A percentile compares a stretch with the other conserved stretches of the same genome.
phyloP scores from a whole-genome alignment of 2,113 vertebrate species.

The Callipepla californica region DNA sequence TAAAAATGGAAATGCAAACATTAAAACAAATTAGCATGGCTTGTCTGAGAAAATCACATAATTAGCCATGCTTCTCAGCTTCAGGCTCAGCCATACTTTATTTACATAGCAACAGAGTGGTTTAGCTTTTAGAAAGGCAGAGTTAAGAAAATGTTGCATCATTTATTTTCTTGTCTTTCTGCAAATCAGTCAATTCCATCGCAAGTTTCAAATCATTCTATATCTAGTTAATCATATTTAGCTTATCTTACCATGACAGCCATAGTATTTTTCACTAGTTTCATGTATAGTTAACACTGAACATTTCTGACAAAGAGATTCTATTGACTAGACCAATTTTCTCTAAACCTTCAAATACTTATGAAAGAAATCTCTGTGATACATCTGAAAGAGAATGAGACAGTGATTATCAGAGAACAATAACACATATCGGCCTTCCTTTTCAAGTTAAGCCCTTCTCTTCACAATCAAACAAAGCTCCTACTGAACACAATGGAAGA shows the following conservation, averaged over 20 bases:
- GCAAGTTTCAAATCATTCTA: background rate
- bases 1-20: constrained; percentile 32
- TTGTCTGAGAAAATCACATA: constrained; percentile 39
- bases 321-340: background rate
- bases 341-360: background rate
- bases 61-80: background rate
- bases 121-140: constrained; percentile 6
- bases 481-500: background rate
- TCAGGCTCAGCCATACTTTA: constrained; percentile 34
- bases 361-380: background rate
- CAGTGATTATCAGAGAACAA: background rate
- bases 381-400: background rate
- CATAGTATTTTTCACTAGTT: background rate
- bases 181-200: background rate
- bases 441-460: background rate
- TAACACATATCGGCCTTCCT: background rate
- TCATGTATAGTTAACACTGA: accelerated
- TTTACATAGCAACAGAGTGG: background rate
- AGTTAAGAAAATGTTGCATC: background rate
- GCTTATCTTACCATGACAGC: background rate
- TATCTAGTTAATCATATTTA: background rate
- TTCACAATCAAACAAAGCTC: background rate
- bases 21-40: constrained; percentile 22
- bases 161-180: constrained; percentile 9
- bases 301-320: background rate